Evolutionary conservation across 2,888 invertebrate species (phyloP).

Genomic region (Cynaeus angustus): DNA sequence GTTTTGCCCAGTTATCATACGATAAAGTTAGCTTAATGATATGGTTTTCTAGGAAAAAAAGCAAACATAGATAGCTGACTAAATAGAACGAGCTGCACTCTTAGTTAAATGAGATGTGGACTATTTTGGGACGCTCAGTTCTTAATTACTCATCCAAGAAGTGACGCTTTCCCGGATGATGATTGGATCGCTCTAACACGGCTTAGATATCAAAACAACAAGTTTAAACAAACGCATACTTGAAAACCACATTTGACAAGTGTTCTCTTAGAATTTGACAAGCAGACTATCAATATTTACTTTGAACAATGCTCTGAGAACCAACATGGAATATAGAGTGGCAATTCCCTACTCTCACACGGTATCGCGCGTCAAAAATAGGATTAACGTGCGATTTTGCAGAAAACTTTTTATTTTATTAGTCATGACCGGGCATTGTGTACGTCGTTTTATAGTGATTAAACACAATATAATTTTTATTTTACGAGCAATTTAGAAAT

Average conservation of each 20-base stretch:
- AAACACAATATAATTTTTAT: slow-evolving; percentile 41
- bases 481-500: slow-evolving; percentile 44
- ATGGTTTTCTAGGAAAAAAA: background rate
- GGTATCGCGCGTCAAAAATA: no score
- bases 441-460: slow-evolving; percentile 34
- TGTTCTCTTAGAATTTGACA: slow-evolving; percentile 30
- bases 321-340: slow-evolving; percentile 9
- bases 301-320: slow-evolving; percentile 22
- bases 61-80: background rate
- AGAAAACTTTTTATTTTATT: slow-evolving; percentile 9
- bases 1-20: background rate
- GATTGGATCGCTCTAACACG: no score
- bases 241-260: slow-evolving; percentile 12
- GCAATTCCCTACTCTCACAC: background rate
- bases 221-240: slow-evolving; percentile 18
- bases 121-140: no score
- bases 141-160: no score
- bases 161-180: no score
- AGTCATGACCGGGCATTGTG: slow-evolving; percentile 23
- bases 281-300: slow-evolving; percentile 30
- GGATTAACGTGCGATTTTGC: background rate
- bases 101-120: no score
- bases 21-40: slow-evolving; percentile 3
- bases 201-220: slow-evolving; percentile 4
- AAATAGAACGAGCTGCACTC: no score